Conservation (phyloP, 2,113 vertebrate species). For the Cyanoramphus novaezelandiae region DNA sequence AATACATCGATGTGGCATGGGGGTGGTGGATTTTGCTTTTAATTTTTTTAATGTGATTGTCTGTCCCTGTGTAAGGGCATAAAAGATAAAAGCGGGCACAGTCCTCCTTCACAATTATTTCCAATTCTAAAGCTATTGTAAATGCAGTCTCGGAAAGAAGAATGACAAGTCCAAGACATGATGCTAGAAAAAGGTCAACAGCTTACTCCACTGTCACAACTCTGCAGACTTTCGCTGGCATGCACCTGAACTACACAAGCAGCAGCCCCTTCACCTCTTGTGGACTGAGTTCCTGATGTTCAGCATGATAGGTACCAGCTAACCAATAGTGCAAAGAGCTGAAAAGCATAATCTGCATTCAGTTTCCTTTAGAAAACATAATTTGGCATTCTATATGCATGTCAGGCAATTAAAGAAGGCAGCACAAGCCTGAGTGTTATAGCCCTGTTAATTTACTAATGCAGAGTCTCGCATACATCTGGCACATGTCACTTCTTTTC, state of each 20-base stretch:
- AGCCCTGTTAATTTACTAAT: slow-evolving; percentile 68
- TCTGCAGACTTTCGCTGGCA: not conserved
- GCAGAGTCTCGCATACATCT: slow-evolving; percentile 57
- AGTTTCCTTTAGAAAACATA: slow-evolving; percentile 42
- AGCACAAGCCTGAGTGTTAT: slow-evolving; percentile 50
- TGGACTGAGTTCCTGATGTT: slow-evolving; percentile 45
- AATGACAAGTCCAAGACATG: slow-evolving; percentile 44
- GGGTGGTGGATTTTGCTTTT: not conserved
- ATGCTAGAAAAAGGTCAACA: slow-evolving; percentile 28
- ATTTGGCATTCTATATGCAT: slow-evolving; percentile 58
- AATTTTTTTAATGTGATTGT: not conserved
- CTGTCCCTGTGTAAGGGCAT: not conserved
- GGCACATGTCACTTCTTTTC: slow-evolving; percentile 61
- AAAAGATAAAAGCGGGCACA: not conserved
- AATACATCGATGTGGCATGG: accelerated
- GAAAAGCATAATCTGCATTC: slow-evolving; percentile 53
- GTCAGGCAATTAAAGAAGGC: slow-evolving; percentile 65
- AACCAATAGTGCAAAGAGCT: slow-evolving; percentile 42
- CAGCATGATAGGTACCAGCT: slow-evolving; percentile 46
- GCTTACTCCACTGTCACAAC: slow-evolving; percentile 43
- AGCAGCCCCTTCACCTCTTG: slow-evolving; percentile 53
- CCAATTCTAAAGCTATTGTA: slow-evolving; percentile 16
- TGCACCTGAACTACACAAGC: slow-evolving; percentile 30
- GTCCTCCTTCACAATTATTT: slow-evolving; percentile 1
- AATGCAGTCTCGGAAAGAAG: slow-evolving; percentile 21